phyloP scores from a whole-genome alignment of 2,888 invertebrate genomes.

The Gasteruption jaculator region DNA sequence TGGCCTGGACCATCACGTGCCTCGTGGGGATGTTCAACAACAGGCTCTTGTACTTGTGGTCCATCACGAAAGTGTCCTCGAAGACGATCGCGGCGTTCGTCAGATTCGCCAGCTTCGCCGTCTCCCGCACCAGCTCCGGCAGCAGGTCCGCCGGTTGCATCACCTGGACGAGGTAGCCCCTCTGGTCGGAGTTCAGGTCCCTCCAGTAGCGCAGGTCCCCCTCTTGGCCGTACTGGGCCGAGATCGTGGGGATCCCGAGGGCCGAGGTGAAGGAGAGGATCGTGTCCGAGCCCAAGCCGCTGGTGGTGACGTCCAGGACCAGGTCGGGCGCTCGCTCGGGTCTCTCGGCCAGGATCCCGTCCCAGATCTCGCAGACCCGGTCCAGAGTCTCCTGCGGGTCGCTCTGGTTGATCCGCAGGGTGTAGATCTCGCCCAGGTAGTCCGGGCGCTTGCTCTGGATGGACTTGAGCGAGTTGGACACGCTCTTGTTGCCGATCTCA shows the following conservation, averaged over 20 bases:
- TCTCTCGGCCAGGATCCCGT: constrained; percentile 47
- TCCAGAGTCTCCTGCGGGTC: constrained; percentile 34
- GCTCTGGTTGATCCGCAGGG: constrained; percentile 32
- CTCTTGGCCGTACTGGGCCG: constrained; percentile 79
- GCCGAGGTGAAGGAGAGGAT: constrained; percentile 80
- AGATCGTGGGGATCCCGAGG: constrained; percentile 76
- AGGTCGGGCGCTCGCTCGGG: constrained; percentile 70
- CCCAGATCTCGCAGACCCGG: constrained; percentile 38
- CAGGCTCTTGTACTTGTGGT: constrained; percentile 88
- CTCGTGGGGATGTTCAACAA: constrained; percentile 86
- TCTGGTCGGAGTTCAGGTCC: constrained; percentile 64
- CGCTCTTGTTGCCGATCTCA: constrained; percentile 38
- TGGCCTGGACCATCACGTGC: constrained; percentile 74
- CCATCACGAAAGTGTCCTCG: constrained; percentile 86
- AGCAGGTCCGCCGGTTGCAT: constrained; percentile 83
- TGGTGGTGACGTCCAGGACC: constrained; percentile 77
- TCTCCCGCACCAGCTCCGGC: constrained; percentile 76
- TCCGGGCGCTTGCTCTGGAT: constrained; percentile 32
- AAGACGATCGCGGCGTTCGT: constrained; percentile 90
- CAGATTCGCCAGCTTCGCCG: constrained; percentile 79
- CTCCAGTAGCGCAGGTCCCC: constrained; percentile 83
- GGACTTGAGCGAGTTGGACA: constrained; percentile 34
- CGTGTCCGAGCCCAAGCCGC: constrained; percentile 77
- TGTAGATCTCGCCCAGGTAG: constrained; percentile 34
- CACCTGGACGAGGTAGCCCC: constrained; percentile 49